These are phyloP conservation scores for Stenodera caucasica DNA, from an alignment of 2,888 invertebrate genomes.

Conservation along the genomic window DNA sequence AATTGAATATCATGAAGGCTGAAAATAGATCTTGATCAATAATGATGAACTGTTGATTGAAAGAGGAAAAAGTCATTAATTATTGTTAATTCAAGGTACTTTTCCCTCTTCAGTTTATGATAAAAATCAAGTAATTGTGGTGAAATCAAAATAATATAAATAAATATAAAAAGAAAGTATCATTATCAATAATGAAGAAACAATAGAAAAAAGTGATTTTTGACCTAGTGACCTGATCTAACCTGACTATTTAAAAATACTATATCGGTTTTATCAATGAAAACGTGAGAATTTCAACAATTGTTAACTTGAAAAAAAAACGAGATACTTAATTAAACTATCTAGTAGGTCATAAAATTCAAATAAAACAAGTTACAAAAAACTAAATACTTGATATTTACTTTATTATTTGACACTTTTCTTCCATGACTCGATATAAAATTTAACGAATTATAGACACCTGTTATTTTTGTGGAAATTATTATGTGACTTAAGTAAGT, in stretches of 20 bases:
- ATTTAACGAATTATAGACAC: not conserved
- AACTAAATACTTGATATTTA: not conserved
- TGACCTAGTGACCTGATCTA: slow-evolving; percentile 4
- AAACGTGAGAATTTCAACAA: slow-evolving; percentile 3
- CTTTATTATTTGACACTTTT: not conserved
- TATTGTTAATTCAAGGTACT: not conserved
- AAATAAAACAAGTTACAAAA: too few relatives aligned
- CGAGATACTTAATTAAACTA: too few relatives aligned
- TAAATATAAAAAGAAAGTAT: too few relatives aligned
- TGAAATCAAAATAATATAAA: not conserved
- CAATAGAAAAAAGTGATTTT: not conserved
- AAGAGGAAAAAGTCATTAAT: not conserved
- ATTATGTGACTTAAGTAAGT: not conserved
- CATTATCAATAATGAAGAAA: too few relatives aligned
- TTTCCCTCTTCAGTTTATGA: too few relatives aligned
- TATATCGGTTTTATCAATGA: not conserved
- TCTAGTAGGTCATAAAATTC: too few relatives aligned
- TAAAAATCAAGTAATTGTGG: not conserved
- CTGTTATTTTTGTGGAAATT: not conserved
- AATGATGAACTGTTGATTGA: not conserved
- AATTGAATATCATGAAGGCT: not conserved
- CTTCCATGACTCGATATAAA: not conserved
- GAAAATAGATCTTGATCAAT: too few relatives aligned
- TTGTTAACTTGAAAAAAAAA: not conserved
- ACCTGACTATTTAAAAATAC: not conserved